phyloP scores from a whole-genome alignment of 2,797 vertebrate species.

The Cirrhinus molitorella region DNA sequence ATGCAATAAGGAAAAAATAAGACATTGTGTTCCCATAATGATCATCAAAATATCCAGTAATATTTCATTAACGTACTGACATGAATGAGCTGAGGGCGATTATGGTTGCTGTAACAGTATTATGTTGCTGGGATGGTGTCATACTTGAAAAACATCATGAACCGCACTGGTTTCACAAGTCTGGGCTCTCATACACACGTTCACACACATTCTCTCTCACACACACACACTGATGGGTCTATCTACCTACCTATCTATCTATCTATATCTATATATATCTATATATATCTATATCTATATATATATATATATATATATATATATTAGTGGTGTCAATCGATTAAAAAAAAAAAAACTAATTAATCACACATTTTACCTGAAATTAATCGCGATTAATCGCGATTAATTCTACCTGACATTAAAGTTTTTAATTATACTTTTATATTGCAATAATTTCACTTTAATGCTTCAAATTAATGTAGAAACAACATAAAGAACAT shows the following conservation, averaged over 20 bases:
- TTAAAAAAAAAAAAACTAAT: no score
- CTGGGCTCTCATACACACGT: background rate
- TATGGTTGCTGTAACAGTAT: background rate
- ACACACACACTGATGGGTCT: background rate
- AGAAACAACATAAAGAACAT: no score
- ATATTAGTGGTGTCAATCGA: no score
- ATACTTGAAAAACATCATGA: constrained; percentile 3
- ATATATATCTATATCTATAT: no score
- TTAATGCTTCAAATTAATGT: no score
- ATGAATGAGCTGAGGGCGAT: background rate
- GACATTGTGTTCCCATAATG: background rate
- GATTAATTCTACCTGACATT: no score
- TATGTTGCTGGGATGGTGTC: background rate
- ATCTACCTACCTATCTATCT: background rate
- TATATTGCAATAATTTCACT: no score
- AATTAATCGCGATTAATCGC: no score
- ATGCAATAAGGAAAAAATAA: background rate
- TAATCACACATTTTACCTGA: no score
- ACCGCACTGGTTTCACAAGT: background rate
- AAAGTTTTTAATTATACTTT: no score
- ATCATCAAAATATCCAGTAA: background rate
- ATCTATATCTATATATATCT: background rate
- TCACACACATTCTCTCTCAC: background rate
- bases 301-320: no score
- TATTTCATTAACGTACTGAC: background rate